A percentile compares a stretch with the other conserved stretches of the same genome.
These are phyloP conservation scores for Ichneumoninae sp. DNA, from an alignment of 2,888 invertebrate species.

Conservation along the genomic window DNA sequence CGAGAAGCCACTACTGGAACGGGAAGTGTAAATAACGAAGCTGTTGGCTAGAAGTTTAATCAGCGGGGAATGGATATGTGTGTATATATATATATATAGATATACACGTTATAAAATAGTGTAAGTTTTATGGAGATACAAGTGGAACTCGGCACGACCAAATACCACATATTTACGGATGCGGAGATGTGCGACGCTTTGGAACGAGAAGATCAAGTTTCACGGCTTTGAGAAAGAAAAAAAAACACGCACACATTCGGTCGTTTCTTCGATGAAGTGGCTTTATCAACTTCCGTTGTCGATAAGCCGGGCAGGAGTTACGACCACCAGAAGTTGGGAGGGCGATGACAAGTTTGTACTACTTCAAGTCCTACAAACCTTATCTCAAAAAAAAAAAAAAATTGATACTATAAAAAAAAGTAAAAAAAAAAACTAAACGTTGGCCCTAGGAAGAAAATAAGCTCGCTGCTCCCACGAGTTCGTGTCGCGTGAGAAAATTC, in stretches of 20 bases:
- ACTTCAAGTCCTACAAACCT: background rate
- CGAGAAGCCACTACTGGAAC: background rate
- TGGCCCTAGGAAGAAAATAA: background rate
- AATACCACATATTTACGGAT: slow-evolving; percentile 25
- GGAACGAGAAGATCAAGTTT: slow-evolving; percentile 44
- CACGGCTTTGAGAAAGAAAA: slow-evolving; percentile 33
- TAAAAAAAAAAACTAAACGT: background rate
- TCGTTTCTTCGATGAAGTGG: slow-evolving; percentile 49
- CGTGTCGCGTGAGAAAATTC: background rate
- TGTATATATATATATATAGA: background rate
- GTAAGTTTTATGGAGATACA: slow-evolving; percentile 31
- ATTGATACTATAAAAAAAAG: background rate
- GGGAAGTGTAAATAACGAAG: slow-evolving; percentile 6
- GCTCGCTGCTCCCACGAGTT: background rate
- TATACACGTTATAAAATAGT: slow-evolving; percentile 3
- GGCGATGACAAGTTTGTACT: slow-evolving; percentile 7
- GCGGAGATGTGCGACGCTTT: slow-evolving; percentile 37
- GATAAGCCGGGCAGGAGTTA: slow-evolving; percentile 56
- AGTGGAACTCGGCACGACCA: slow-evolving; percentile 17
- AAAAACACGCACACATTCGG: slow-evolving; percentile 17
- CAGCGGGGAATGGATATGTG: background rate
- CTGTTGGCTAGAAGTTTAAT: slow-evolving; percentile 22
- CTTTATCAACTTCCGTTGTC: slow-evolving; percentile 69
- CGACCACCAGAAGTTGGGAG: slow-evolving; percentile 17
- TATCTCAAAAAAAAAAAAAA: background rate